Evolutionary conservation across 2,888 invertebrate species (phyloP).

Genomic region (Lobophora halterata): DNA sequence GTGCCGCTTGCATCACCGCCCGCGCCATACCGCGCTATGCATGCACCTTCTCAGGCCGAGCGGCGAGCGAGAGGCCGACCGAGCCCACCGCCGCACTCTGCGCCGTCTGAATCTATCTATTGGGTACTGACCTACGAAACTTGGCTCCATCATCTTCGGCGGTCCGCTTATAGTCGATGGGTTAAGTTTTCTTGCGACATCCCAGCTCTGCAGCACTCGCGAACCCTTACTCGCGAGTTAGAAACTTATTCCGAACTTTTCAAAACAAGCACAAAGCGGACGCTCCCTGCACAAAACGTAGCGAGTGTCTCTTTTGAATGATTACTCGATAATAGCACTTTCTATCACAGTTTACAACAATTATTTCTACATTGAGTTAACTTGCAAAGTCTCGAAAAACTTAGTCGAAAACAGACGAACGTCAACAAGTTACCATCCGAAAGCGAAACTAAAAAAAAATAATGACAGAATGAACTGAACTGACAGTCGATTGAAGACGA

Average conservation of each 20-base stretch:
- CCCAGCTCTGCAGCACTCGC: constrained; percentile 62
- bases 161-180: constrained; percentile 47
- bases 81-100: constrained; percentile 6
- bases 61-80: constrained; percentile 3
- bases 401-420: constrained; percentile 3
- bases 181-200: constrained; percentile 64
- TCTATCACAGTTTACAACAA: constrained; percentile 5
- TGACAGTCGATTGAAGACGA: too few species aligned
- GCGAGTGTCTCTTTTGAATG: neutral
- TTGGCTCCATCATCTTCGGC: constrained; percentile 57
- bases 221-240: constrained; percentile 55
- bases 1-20: constrained; percentile 35
- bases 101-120: constrained; percentile 13
- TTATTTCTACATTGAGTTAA: constrained; percentile 4
- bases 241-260: constrained; percentile 55
- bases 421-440: too few species aligned
- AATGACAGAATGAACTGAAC: too few species aligned
- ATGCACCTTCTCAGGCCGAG: constrained; percentile 7
- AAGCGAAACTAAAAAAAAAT: too few species aligned
- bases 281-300: constrained; percentile 5
- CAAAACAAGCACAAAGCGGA: constrained; percentile 37
- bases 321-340: constrained; percentile 1
- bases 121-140: constrained; percentile 68
- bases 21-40: neutral
- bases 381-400: constrained; percentile 14